Evolutionary conservation across 1,140 invertebrate genomes (phyloP).

Genomic region (Agrypnia vestita): DNA sequence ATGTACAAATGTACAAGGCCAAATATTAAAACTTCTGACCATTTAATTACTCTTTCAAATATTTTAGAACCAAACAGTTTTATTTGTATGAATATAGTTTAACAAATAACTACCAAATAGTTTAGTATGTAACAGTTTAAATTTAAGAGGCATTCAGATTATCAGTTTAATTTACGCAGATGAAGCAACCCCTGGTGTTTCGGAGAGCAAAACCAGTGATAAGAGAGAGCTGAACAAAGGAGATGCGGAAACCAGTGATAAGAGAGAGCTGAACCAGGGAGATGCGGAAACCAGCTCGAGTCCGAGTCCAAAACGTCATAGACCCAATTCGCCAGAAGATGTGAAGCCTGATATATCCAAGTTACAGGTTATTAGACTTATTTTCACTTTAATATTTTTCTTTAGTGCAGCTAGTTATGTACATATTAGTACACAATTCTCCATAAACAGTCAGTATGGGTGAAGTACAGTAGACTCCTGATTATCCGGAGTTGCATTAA

Average conservation of each 20-base stretch:
- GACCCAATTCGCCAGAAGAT: conserved; percentile 11
- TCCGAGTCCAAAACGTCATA: not conserved
- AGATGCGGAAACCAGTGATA: not conserved
- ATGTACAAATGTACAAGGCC: no score
- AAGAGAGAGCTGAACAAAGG: not conserved
- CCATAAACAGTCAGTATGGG: no score
- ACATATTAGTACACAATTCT: no score
- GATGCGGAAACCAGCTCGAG: not conserved
- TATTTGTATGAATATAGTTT: no score
- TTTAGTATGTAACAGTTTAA: not conserved
- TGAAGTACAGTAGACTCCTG: no score
- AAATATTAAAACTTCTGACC: no score
- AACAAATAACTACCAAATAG: no score
- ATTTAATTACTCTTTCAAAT: no score
- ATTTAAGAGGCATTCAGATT: not conserved
- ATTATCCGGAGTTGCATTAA: no score
- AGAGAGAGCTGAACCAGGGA: not conserved
- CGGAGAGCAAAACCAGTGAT: not conserved
- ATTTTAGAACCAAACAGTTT: no score
- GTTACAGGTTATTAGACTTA: conserved; percentile 15
- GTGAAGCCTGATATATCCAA: conserved; percentile 34
- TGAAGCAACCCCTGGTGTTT: not conserved
- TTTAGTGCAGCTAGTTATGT: no score
- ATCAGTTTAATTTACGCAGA: not conserved
- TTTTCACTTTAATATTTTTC: not conserved